Evolutionary conservation across 1,140 invertebrate species (phyloP).

Genomic region (Zaprionus africanus): DNA sequence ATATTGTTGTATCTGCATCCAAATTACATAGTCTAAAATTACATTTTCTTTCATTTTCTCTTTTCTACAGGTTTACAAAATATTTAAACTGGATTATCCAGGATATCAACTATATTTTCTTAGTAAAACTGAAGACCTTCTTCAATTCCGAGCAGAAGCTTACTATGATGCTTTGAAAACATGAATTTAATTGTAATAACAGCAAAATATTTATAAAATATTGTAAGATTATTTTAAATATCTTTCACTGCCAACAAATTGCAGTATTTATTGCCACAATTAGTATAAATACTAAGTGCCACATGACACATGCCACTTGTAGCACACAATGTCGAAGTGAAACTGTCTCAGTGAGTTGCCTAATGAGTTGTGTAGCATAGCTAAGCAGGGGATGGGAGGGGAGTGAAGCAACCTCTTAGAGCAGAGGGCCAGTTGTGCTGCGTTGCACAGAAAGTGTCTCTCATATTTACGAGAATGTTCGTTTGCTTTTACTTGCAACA

Average conservation of each 20-base stretch:
- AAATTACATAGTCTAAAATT: too few relatives aligned
- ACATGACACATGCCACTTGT: background rate
- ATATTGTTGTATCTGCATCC: too few relatives aligned
- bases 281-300: constrained; percentile 23
- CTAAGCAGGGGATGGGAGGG: background rate
- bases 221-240: background rate
- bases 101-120: too few relatives aligned
- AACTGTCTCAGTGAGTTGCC: constrained; percentile 7
- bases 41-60: too few relatives aligned
- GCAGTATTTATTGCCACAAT: constrained; percentile 14
- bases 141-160: too few relatives aligned
- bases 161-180: too few relatives aligned
- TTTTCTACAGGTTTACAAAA: too few relatives aligned
- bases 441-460: constrained; percentile 12
- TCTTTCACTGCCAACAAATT: background rate
- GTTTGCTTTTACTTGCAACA: constrained; percentile 66
- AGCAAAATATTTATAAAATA: background rate
- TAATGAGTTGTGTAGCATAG: background rate
- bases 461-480: constrained; percentile 52
- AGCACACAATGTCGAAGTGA: constrained; percentile 9
- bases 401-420: background rate
- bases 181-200: too few relatives aligned
- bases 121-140: too few relatives aligned
- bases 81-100: too few relatives aligned
- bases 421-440: background rate